phyloP scores from a whole-genome alignment of 1,140 invertebrate species.

The Tyrophagus putrescentiae region DNA sequence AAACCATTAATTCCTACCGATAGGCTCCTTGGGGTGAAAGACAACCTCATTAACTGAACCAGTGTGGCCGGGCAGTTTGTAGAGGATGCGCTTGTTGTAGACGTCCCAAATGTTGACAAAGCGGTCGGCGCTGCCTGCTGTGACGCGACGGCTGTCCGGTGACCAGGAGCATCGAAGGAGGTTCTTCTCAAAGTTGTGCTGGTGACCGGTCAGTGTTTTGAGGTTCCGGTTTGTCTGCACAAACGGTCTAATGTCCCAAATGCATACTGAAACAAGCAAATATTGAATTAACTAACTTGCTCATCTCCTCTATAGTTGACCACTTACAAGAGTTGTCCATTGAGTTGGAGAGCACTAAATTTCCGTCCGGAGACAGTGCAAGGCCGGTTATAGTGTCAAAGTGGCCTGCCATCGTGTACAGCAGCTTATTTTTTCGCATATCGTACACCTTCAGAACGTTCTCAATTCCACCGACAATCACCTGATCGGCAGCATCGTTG shows the following conservation, averaged over 20 bases:
- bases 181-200: conserved; percentile 97
- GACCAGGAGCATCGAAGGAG: conserved; percentile 76
- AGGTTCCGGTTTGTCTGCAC: conserved; percentile 76
- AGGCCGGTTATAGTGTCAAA: conserved; percentile 89
- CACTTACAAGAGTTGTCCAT: conserved; percentile 74
- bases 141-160: conserved; percentile 62
- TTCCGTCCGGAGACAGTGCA: conserved; percentile 80
- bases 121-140: conserved; percentile 82
- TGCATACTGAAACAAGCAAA: conserved; percentile 39
- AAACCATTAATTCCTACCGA: conserved; percentile 43
- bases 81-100: conserved; percentile 65
- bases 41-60: conserved; percentile 92
- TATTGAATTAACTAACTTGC: too few species aligned
- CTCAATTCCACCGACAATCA: conserved; percentile 80
- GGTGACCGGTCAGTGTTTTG: conserved; percentile 80
- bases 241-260: conserved; percentile 55
- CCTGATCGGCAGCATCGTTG: conserved; percentile 85
- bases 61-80: conserved; percentile 94
- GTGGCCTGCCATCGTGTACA: conserved; percentile 73
- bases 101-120: conserved; percentile 97
- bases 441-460: conserved; percentile 99
- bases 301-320: conserved; percentile 16
- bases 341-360: conserved; percentile 78
- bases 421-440: conserved; percentile 68
- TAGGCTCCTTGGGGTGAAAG: conserved; percentile 88